Evolutionary conservation across 2,113 vertebrate genomes (phyloP).

Genomic region (Gallinago paraguaiae): DNA sequence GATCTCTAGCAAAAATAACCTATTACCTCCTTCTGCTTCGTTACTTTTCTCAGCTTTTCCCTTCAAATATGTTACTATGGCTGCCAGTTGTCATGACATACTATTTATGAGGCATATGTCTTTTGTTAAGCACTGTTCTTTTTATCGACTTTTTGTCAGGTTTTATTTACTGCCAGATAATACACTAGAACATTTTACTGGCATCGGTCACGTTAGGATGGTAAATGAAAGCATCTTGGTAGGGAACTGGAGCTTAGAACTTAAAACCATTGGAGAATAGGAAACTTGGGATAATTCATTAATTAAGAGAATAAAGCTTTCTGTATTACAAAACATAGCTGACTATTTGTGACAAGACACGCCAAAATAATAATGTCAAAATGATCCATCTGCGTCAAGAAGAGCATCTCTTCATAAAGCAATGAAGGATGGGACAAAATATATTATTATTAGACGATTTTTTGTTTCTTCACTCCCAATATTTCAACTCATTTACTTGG

Average conservation of each 20-base stretch:
- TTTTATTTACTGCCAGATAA: conserved; percentile 54
- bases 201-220: neutral
- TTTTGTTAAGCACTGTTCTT: conserved; percentile 59
- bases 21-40: conserved; percentile 52
- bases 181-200: conserved; percentile 38
- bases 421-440: neutral
- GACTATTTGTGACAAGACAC: neutral
- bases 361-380: neutral
- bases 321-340: neutral
- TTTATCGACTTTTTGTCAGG: conserved; percentile 28
- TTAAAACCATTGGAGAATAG: neutral
- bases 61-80: neutral
- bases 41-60: conserved; percentile 43
- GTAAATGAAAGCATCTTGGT: neutral
- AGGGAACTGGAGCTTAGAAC: neutral
- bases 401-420: neutral
- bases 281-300: neutral
- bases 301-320: neutral
- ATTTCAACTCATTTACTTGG: neutral
- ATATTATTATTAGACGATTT: neutral
- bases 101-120: conserved; percentile 57
- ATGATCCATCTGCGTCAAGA: neutral
- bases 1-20: conserved; percentile 33
- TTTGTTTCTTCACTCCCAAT: neutral
- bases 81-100: conserved; percentile 44